phyloP scores from a whole-genome alignment of 2,888 invertebrate genomes.

The Atherix ibis region DNA sequence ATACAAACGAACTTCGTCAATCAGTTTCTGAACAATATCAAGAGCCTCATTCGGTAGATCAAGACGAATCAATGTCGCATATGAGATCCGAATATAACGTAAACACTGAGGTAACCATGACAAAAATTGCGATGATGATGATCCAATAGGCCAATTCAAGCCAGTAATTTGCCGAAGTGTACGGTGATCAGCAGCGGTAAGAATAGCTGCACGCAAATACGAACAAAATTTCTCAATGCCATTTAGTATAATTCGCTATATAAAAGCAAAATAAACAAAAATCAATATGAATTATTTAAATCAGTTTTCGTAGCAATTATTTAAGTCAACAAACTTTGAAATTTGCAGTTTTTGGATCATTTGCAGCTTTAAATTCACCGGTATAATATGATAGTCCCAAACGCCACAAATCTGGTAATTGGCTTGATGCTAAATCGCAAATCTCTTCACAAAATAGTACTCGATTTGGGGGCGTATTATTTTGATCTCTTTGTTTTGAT shows the following conservation, averaged over 20 bases:
- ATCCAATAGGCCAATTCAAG: conserved; percentile 33
- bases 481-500: conserved; percentile 21
- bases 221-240: conserved; percentile 59
- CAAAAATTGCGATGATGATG: conserved; percentile 41
- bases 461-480: conserved; percentile 41
- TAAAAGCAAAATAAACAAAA: conserved; percentile 11
- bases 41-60: conserved; percentile 81
- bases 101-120: conserved; percentile 68
- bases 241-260: conserved; percentile 60
- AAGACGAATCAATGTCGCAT: conserved; percentile 62
- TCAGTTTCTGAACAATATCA: conserved; percentile 66
- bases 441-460: conserved; percentile 67
- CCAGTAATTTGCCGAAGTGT: conserved; percentile 27
- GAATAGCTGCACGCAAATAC: conserved; percentile 54
- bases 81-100: conserved; percentile 62
- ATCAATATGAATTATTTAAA: no score
- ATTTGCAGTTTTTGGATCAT: conserved; percentile 55
- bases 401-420: conserved; percentile 88
- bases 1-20: conserved; percentile 74
- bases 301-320: no score
- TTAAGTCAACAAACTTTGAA: conserved; percentile 59
- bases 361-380: conserved; percentile 63
- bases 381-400: conserved; percentile 89
- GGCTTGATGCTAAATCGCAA: conserved; percentile 54
- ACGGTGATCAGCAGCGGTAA: conserved; percentile 46